Conservation (phyloP, 2,888 invertebrate genomes). For the Laothoe populi region DNA sequence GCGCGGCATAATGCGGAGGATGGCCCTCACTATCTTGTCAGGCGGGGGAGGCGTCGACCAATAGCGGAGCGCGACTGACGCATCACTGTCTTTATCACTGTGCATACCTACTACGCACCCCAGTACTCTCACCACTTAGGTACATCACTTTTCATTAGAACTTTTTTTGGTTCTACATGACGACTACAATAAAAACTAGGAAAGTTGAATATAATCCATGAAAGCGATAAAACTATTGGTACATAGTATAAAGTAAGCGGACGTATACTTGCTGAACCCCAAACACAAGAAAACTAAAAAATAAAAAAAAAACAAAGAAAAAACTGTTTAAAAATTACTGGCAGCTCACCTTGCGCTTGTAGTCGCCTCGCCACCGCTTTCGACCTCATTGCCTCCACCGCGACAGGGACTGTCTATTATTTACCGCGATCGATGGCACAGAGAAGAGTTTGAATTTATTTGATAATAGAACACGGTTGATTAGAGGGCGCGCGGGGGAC, state of each 20-base stretch:
- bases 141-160: conserved; percentile 21
- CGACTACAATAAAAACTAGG: neutral
- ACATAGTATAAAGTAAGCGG: neutral
- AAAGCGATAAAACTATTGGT: neutral
- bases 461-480: conserved; percentile 50
- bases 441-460: conserved; percentile 57
- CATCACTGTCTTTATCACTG: conserved; percentile 76
- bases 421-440: conserved; percentile 69
- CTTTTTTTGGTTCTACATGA: neutral
- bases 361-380: conserved; percentile 89
- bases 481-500: conserved; percentile 52
- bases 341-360: conserved; percentile 87
- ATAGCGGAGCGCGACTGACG: conserved; percentile 66
- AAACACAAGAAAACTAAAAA: conserved; percentile 26
- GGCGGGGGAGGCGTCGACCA: conserved; percentile 80
- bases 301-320: conserved; percentile 31
- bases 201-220: neutral
- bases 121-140: conserved; percentile 26
- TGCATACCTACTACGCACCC: conserved; percentile 75
- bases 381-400: conserved; percentile 86
- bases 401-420: conserved; percentile 63
- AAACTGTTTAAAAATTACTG: conserved; percentile 8
- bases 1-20: conserved; percentile 60
- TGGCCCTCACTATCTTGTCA: conserved; percentile 83
- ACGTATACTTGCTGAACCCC: neutral